phyloP scores from a whole-genome alignment of 2,888 invertebrate species.

The Sussaba pulchella region DNA sequence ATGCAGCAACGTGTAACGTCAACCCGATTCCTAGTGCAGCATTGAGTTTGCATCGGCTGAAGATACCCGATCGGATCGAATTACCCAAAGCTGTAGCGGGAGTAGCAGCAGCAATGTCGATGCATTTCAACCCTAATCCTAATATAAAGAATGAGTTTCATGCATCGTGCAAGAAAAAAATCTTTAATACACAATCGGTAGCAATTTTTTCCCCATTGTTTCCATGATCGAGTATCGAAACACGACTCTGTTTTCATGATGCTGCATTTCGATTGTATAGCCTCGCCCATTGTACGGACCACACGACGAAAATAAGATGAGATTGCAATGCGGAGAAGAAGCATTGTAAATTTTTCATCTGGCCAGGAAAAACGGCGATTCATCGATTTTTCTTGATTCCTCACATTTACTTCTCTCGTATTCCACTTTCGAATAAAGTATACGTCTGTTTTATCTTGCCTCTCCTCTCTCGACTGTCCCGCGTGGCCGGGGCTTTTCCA shows the following conservation, averaged over 20 bases:
- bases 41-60: slow-evolving; percentile 38
- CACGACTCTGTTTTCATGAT: neutral
- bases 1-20: slow-evolving; percentile 67
- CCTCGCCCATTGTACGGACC: too few relatives aligned
- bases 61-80: slow-evolving; percentile 29
- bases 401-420: slow-evolving; percentile 49
- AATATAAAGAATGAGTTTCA: neutral
- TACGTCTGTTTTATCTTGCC: slow-evolving; percentile 61
- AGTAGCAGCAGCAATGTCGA: neutral
- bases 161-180: too few relatives aligned
- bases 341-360: slow-evolving; percentile 17
- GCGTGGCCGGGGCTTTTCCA: slow-evolving; percentile 34
- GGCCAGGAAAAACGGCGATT: neutral
- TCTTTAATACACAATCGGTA: too few relatives aligned
- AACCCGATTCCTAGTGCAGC: slow-evolving; percentile 73
- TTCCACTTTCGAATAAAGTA: slow-evolving; percentile 60
- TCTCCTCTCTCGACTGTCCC: slow-evolving; percentile 49
- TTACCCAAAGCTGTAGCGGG: slow-evolving; percentile 15
- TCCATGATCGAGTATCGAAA: too few relatives aligned
- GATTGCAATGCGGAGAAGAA: neutral
- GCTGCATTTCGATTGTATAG: neutral
- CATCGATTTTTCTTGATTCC: slow-evolving; percentile 18
- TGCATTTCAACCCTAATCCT: slow-evolving; percentile 10
- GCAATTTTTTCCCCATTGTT: too few relatives aligned
- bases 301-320: neutral